Base-by-base conservation (phyloP, 2,888 invertebrate species). In the Priocnemis perturbator region DNA sequence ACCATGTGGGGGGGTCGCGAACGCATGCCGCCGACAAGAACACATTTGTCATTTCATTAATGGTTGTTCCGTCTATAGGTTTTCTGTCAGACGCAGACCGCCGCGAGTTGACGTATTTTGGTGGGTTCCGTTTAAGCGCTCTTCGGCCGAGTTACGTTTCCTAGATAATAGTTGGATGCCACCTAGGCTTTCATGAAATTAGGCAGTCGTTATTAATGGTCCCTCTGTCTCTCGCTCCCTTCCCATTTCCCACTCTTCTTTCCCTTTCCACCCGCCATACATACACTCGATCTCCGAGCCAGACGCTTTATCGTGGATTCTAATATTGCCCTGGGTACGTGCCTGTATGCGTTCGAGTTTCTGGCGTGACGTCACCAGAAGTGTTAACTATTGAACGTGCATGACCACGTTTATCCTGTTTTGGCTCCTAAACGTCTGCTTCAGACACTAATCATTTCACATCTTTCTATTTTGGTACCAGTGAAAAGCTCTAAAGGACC, bases 41-140 rank as follows among this genome's bases (percentile, higher is more conserved):
- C 77, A 74, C 79, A 79, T 79, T 79, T 79, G 80, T 79, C 79
- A 79, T 79, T 78, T 79, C 78, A 78, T 79, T 79, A 79, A 79
- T 79, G 76, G 80, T 74, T 74, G 78, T 78, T 76, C 74, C 77
- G 72, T 76, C 74, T 79, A 79, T 79, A 79, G 79, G 80, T 79
- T 79, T 79, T 78, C 79, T 71, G 80, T 79, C 79, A 79, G 74
- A 23, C 65, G 59, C 79, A 79, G 62, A 63, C 74, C 76, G 66
- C 73, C 77, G 68, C 73, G 68, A 70, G 74, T 76, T 76, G 79
- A 80, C 76, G 76, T 78, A 79, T 79, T 79, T 79, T 78, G 76
- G 76, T 60, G 72, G 73, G 69, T 66, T 73, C 67, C 73, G 69
- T 72, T 78, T 76, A 76, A 78, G 74, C 78, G 76, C 74, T 69